Conservation (phyloP, 2,888 invertebrate genomes). For the Tuberolachnus salignus region DNA sequence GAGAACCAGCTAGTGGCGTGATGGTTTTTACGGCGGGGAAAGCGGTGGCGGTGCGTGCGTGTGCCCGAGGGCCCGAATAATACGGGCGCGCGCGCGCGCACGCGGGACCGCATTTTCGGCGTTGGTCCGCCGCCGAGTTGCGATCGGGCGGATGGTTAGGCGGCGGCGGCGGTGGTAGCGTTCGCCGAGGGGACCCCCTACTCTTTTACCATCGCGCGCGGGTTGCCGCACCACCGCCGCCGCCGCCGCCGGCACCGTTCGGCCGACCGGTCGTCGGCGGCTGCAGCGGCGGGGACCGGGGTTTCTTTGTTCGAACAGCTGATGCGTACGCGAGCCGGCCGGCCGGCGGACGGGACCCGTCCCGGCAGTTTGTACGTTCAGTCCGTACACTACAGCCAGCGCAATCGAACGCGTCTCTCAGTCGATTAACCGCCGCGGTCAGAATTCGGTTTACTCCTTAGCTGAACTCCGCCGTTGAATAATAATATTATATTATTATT, state of each 20-base stretch:
- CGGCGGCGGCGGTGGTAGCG: neutral
- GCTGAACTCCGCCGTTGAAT: neutral
- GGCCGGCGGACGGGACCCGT: conserved; percentile 25
- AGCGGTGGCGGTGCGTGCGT: no score
- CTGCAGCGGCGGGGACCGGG: conserved; percentile 1
- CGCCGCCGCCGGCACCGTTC: neutral
- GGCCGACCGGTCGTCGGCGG: neutral
- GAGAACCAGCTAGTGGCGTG: no score
- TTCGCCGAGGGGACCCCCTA: conserved; percentile 19
- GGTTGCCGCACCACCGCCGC: neutral
- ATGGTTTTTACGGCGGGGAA: no score
- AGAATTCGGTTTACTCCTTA: conserved; percentile 48
- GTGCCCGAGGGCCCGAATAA: no score
- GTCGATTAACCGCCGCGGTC: conserved; percentile 43
- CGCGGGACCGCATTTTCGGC: no score
- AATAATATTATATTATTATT: no score
- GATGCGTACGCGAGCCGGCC: conserved; percentile 21
- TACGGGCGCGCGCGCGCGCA: no score
- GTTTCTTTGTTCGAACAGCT: conserved; percentile 55
- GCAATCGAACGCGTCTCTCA: neutral
- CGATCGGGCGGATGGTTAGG: no score
- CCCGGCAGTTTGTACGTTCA: neutral
- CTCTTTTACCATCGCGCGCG: neutral
- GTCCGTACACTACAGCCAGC: conserved; percentile 19
- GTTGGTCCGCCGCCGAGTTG: no score